Evolutionary conservation across 1,140 invertebrate species (phyloP), one percentile per base, ranked within the genome.

Genomic region (Hormaphis cornu): DNA sequence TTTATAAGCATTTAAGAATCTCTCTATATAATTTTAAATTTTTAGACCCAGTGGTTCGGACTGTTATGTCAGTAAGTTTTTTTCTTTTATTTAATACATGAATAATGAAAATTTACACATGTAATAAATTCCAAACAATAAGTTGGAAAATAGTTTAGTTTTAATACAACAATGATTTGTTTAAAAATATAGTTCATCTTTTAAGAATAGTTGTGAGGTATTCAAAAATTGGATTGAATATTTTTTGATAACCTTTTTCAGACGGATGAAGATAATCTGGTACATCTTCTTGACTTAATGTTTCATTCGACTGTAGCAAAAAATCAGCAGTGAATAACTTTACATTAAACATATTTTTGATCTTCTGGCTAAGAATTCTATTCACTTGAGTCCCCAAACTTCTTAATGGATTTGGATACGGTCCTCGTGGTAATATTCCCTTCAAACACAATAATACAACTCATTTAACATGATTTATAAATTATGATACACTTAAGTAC

Each of bases 191-290:
- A 20, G 22, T 8, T 56, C 12, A 56, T 1, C 37, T 37, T 2
- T 22, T 9, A 8, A 58, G 14, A 40, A 58, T 37, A 9, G 3
- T 9, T 14, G 22, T n/a, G 5, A 58, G 5, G n/a, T 20, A 35
- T 3, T 58, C 33, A 66, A 66, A 61, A 30, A 70, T 33, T 37
- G 42, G 50, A 46, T 54, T 35, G 79, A 91, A 90, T 26, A 87
- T 86, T 77, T 91, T 92, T 73, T 83, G 82, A 78, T 91, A 91
- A 48, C 90, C 91, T 56, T 85, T 80, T 78, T 88, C 87, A 2
- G 89, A 92, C 35, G 92, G 82, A 76, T 93, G 88, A 24, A 93
- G 82, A 79, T 92, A 95, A 78, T 95, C 92, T 75, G 87, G 85
- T 88, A 94, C 90, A 76, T 94, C 91, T 74, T 86, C 85, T 76